A percentile compares a stretch with the other conserved stretches of the same genome.
phyloP scores from a whole-genome alignment of 2,888 invertebrate genomes.

The Drosophila koepferae region DNA sequence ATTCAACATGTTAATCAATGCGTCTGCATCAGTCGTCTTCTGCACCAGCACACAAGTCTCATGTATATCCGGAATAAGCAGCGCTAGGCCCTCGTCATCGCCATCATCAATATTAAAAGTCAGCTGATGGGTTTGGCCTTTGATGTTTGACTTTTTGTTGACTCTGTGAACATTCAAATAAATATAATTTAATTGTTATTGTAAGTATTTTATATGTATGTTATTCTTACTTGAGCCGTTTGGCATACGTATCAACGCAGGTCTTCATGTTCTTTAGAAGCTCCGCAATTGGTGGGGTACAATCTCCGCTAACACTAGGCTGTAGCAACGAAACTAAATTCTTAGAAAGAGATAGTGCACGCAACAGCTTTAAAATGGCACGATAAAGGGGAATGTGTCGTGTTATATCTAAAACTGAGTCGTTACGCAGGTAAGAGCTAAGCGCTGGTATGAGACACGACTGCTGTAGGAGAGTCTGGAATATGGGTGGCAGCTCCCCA shows the following conservation, averaged over 20 bases:
- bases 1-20: slow-evolving; percentile 73
- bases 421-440: slow-evolving; percentile 96
- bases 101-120: slow-evolving; percentile 88
- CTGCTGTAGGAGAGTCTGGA: slow-evolving; percentile 91
- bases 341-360: slow-evolving; percentile 89
- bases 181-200: neutral
- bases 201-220: neutral
- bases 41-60: slow-evolving; percentile 85
- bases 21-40: slow-evolving; percentile 83
- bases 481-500: slow-evolving; percentile 88
- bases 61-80: slow-evolving; percentile 96
- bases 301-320: slow-evolving; percentile 85
- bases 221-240: slow-evolving; percentile 89
- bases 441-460: slow-evolving; percentile 95
- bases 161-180: slow-evolving; percentile 85
- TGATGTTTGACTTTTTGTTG: slow-evolving; percentile 87
- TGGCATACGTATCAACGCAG: slow-evolving; percentile 96
- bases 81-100: slow-evolving; percentile 94
- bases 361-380: slow-evolving; percentile 92
- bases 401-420: slow-evolving; percentile 99
- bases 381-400: slow-evolving; percentile 97
- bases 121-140: slow-evolving; percentile 84
- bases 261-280: slow-evolving; percentile 94
- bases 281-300: slow-evolving; percentile 89
- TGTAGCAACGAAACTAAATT: slow-evolving; percentile 88